phyloP scores from a whole-genome alignment of 30 jellyfish, hydroid and myxozoan species.

The Hydractinia echinata region DNA sequence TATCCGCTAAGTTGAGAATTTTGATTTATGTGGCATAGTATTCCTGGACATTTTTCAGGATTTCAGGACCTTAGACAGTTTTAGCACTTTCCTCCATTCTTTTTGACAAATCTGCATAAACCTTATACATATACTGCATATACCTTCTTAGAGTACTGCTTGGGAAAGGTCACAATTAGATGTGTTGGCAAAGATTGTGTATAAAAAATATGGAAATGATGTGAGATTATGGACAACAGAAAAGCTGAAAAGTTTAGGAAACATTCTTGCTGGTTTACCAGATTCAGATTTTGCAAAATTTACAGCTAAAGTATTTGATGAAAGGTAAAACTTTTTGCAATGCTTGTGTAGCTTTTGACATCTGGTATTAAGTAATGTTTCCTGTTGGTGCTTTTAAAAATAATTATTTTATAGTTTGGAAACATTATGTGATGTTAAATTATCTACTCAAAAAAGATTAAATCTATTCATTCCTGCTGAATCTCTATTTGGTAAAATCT shows the following conservation, averaged over 20 bases:
- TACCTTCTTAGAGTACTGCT: conserved; percentile 24
- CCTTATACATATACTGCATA: too few relatives aligned
- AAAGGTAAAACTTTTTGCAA: conserved; percentile 27
- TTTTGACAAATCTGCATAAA: too few relatives aligned
- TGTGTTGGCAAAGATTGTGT: conserved; percentile 37
- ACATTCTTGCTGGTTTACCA: conserved; percentile 54
- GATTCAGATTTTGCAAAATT: conserved; percentile 47
- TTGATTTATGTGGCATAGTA: too few relatives aligned
- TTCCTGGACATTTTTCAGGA: too few relatives aligned
- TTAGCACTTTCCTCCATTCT: too few relatives aligned
- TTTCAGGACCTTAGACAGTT: too few relatives aligned
- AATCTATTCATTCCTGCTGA: conserved; percentile 65
- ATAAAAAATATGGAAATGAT: conserved; percentile 48
- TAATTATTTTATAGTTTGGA: conserved; percentile 23
- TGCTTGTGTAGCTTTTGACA: background rate
- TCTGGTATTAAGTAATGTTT: background rate
- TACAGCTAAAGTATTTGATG: conserved; percentile 48
- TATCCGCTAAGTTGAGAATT: too few relatives aligned
- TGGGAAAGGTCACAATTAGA: conserved; percentile 61
- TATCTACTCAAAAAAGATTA: conserved; percentile 44
- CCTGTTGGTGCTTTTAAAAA: background rate
- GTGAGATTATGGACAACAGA: conserved; percentile 48
- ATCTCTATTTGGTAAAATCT: conserved; percentile 43
- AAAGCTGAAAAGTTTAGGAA: conserved; percentile 41
- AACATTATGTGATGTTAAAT: conserved; percentile 50